Base-by-base conservation (phyloP, 1,140 invertebrate genomes). In the Notospermus geniculatus region DNA sequence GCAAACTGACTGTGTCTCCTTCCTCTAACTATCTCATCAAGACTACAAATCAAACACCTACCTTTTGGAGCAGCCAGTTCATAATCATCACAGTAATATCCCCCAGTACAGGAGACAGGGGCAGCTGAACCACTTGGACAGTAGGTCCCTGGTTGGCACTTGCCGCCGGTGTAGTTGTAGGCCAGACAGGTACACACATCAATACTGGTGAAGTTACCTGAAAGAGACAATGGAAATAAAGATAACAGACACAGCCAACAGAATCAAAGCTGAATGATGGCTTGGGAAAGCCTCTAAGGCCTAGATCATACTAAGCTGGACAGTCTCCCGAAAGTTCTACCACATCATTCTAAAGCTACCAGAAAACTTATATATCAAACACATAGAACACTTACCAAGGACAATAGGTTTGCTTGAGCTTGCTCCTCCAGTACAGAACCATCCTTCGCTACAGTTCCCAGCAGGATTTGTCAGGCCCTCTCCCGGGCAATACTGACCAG, bases 371-470 rank as follows among this genome's bases (percentile, higher is more conserved):
- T n/a, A n/a, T n/a, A n/a, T n/a, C n/a, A n/a, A n/a, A n/a, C n/a
- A n/a, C n/a, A n/a, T n/a, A n/a, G n/a, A n/a, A n/a, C n/a, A n/a
- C 67, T 71, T 69, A 78, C 77, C 77, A 17, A 69, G 30, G 9
- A 72, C 65, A 15, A 72, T 59, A 9, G 77, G 77, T 60, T 70
- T 67, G 25, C 56, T 25, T 23, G 68, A 46, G 23, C 59, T 57
- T 19, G 77, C 71, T 1, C 73, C 74, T 28, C 75, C 76, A 13
- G 73, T 69, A 60, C 77, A 79, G 69, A 72, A 79, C 72, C 73
- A 79, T 1, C 77, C 77, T n/a, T 59, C 70, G 56, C 67, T 68
- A 55, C 77, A 79, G 65, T 71, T 68, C 7, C 67, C 76, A 39
- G 69, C 63, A 1, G 68, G 65, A 5, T 62, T 25, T 54, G 57